These are phyloP conservation scores for Struthio camelus DNA, from an alignment of 2,113 vertebrate species.

Conservation along the genomic window DNA sequence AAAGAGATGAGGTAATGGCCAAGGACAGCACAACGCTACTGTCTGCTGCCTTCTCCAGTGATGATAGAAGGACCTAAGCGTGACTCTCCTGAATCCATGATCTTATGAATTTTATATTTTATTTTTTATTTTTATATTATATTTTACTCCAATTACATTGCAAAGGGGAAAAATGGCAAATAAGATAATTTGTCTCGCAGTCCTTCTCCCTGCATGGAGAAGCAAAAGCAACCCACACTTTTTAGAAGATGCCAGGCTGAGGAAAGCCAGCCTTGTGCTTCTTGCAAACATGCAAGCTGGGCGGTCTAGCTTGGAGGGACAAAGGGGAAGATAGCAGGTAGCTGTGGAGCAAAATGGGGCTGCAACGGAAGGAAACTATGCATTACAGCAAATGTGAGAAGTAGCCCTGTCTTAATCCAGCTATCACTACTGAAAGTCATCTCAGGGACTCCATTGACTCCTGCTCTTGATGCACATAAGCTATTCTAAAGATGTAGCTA, in stretches of 20 bases:
- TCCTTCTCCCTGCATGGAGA: neutral
- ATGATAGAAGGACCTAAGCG: neutral
- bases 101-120: neutral
- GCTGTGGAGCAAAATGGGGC: neutral
- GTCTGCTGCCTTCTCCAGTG: neutral
- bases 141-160: neutral
- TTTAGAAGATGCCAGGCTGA: neutral
- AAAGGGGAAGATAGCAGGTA: neutral
- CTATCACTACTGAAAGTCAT: neutral
- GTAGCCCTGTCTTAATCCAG: neutral
- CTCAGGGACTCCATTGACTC: neutral
- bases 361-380: neutral
- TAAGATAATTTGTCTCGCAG: neutral
- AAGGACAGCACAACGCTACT: neutral
- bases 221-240: neutral
- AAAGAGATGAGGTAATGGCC: constrained; percentile 13
- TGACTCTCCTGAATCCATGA: neutral
- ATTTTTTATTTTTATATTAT: neutral
- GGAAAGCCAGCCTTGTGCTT: neutral
- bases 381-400: neutral
- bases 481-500: neutral
- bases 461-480: neutral
- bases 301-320: neutral
- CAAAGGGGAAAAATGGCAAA: neutral
- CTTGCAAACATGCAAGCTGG: neutral